These are phyloP conservation scores for Lagria hirta DNA, from an alignment of 2,888 invertebrate species.

Conservation along the genomic window DNA sequence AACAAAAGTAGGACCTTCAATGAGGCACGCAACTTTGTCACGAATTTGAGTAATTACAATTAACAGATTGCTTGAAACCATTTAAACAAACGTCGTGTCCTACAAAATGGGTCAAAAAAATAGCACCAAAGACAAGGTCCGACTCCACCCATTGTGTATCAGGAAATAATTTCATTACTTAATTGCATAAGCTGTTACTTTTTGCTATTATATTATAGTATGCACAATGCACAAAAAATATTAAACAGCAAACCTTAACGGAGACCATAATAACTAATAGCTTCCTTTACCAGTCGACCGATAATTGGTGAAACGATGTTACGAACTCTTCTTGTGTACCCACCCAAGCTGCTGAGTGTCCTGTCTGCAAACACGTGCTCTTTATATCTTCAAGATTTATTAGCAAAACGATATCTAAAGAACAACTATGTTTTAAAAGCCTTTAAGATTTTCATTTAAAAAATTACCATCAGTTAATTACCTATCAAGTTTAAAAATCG, in stretches of 20 bases:
- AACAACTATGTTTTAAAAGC: no score
- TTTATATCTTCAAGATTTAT: constrained; percentile 20
- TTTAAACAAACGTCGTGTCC: constrained; percentile 23
- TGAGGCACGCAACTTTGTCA: constrained; percentile 24
- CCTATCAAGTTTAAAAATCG: no score
- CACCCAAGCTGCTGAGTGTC: constrained; percentile 13
- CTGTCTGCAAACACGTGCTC: constrained; percentile 22
- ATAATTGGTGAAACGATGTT: constrained; percentile 27
- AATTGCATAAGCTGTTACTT: constrained; percentile 26
- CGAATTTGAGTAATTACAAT: constrained; percentile 26
- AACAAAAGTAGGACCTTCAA: constrained; percentile 16
- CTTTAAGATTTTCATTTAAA: no score
- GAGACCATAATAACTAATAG: constrained; percentile 29
- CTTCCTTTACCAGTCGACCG: constrained; percentile 28
- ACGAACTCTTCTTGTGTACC: constrained; percentile 23
- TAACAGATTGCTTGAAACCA: constrained; percentile 20
- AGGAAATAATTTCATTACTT: constrained; percentile 27
- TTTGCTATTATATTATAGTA: constrained; percentile 21
- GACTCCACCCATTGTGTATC: constrained; percentile 27
- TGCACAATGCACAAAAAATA: constrained; percentile 2
- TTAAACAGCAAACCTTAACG: constrained; percentile 22
- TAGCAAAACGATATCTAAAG: no score
- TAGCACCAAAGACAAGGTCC: constrained; percentile 21
- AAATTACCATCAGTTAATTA: no score
- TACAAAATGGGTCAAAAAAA: constrained; percentile 21